Percentiles rank a stretch among this genome's conserved stretches.
Evolutionary conservation across 2,797 vertebrate genomes (phyloP).

Genomic region (Nasua narica): DNA sequence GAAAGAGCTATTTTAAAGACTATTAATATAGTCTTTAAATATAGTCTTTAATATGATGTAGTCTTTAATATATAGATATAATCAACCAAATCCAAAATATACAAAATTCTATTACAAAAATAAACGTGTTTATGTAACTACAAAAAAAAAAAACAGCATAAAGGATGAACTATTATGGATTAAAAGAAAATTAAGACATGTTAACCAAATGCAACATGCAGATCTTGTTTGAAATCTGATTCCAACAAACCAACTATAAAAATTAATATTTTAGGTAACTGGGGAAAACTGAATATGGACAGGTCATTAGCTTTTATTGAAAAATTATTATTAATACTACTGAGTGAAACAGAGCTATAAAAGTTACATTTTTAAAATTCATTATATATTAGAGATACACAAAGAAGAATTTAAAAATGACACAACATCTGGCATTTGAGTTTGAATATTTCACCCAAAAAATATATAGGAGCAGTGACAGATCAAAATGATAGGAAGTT

Average conservation of each 20-base stretch:
- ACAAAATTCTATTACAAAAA: background rate
- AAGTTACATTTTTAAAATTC: background rate
- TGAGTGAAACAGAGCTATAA: background rate
- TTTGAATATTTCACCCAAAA: background rate
- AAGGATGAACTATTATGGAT: background rate
- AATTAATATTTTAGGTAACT: conserved; percentile 6
- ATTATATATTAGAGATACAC: background rate
- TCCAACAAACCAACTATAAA: background rate
- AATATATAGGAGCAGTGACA: background rate
- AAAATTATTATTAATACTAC: background rate
- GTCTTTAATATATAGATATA: background rate
- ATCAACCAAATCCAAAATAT: background rate
- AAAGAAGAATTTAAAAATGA: background rate
- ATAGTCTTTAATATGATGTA: too few relatives aligned
- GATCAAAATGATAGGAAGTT: background rate
- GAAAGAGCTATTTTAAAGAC: background rate
- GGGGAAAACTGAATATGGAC: background rate
- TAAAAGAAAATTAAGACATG: background rate
- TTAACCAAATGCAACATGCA: background rate
- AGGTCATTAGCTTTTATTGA: background rate
- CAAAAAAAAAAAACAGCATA: background rate
- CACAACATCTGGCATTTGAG: background rate
- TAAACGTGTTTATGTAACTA: background rate
- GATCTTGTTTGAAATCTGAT: conserved; percentile 8
- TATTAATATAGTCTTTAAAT: background rate